A percentile compares a stretch with the other conserved stretches of the same genome.
Conservation (phyloP, 2,797 vertebrate genomes). For the Strix occidentalis region DNA sequence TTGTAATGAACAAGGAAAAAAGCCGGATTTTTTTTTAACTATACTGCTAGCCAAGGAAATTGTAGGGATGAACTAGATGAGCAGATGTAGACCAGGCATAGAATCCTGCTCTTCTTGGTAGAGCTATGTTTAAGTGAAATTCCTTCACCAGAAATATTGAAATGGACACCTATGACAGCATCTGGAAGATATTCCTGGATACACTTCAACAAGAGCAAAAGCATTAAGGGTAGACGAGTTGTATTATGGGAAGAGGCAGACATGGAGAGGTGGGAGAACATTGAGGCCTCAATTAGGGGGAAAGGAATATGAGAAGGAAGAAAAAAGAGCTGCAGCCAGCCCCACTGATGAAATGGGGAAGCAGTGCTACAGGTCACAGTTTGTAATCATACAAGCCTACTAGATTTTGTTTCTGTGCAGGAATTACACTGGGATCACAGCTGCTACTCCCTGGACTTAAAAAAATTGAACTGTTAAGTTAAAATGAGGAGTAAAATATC, state of each 20-base stretch:
- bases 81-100: constrained; percentile 21
- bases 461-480: neutral
- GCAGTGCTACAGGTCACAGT: neutral
- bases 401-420: constrained; percentile 3
- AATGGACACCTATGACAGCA: constrained; percentile 52
- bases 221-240: neutral
- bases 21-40: neutral
- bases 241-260: constrained; percentile 9
- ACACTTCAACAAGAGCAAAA: constrained; percentile 28
- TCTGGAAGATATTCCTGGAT: constrained; percentile 62
- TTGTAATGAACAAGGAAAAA: neutral
- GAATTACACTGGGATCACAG: neutral
- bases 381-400: neutral
- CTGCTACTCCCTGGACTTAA: neutral
- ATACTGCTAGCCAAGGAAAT: neutral
- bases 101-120: constrained; percentile 14
- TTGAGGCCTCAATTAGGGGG: constrained; percentile 13
- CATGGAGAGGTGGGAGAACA: neutral
- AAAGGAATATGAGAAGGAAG: neutral
- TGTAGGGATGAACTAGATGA: neutral
- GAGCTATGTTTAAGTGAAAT: constrained; percentile 34
- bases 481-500: neutral
- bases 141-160: constrained; percentile 39
- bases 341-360: neutral
- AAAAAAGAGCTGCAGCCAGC: neutral